A percentile compares a stretch with the other conserved stretches of the same genome.
phyloP scores from a whole-genome alignment of 2,113 vertebrate genomes.

The Stomatorhinus ivindoensis region DNA sequence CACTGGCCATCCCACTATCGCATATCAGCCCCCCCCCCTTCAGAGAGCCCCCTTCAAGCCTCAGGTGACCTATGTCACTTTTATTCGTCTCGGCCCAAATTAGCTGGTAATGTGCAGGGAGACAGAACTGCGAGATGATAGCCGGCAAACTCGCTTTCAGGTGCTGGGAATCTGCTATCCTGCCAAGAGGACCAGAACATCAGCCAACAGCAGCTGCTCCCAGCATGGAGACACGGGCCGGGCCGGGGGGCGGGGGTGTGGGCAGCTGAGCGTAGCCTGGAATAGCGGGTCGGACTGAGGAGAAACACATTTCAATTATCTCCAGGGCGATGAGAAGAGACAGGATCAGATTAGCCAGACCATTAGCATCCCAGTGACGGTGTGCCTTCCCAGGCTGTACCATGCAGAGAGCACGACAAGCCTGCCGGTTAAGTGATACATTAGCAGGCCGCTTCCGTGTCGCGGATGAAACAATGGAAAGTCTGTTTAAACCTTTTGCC shows the following conservation, averaged over 20 bases:
- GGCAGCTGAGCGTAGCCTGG: neutral
- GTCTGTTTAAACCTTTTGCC: neutral
- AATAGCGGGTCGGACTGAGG: neutral
- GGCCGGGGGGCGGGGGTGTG: neutral
- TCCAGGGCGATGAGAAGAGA: neutral
- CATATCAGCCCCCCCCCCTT: neutral
- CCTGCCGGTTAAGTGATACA: neutral
- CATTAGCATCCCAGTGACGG: conserved; percentile 10
- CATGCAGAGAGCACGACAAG: neutral
- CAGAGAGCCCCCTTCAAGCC: too few relatives aligned
- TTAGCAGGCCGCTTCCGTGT: neutral
- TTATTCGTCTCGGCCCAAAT: neutral
- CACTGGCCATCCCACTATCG: neutral
- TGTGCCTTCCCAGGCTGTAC: neutral
- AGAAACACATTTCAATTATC: conserved; percentile 20
- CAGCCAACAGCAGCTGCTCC: neutral
- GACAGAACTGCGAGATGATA: neutral
- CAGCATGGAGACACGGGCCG: neutral
- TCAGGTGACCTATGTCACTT: conserved; percentile 1
- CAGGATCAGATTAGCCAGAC: conserved; percentile 10
- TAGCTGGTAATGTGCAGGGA: neutral
- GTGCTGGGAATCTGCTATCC: neutral
- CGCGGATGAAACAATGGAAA: neutral
- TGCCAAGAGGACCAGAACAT: neutral
- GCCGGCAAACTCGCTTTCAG: neutral